phyloP scores from a whole-genome alignment of 2,888 invertebrate species.

The Apodemia zela region DNA sequence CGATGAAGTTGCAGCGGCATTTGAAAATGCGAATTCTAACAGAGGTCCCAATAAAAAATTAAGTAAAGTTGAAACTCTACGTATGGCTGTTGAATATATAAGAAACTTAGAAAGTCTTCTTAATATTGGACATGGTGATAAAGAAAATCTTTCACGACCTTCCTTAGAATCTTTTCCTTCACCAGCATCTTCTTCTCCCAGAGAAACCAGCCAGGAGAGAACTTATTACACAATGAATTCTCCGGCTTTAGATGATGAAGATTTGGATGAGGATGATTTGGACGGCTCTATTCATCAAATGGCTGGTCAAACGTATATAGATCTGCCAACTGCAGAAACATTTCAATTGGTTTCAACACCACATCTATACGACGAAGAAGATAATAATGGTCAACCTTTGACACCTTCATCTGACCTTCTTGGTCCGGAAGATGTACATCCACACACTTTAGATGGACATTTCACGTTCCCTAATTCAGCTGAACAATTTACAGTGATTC shows the following conservation, averaged over 20 bases:
- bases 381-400: constrained; percentile 76
- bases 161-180: constrained; percentile 75
- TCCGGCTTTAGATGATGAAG: constrained; percentile 68
- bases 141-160: constrained; percentile 62
- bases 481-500: constrained; percentile 76
- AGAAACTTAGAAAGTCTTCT: constrained; percentile 88
- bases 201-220: constrained; percentile 77
- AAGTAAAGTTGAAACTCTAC: constrained; percentile 92
- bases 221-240: constrained; percentile 68
- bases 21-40: constrained; percentile 83
- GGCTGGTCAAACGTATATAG: constrained; percentile 79
- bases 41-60: constrained; percentile 87
- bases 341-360: constrained; percentile 83
- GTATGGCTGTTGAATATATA: constrained; percentile 95
- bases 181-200: constrained; percentile 72
- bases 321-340: constrained; percentile 80
- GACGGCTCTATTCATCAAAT: constrained; percentile 65
- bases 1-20: constrained; percentile 87
- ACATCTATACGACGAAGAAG: constrained; percentile 82
- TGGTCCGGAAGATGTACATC: constrained; percentile 72
- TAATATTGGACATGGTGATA: constrained; percentile 82
- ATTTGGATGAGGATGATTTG: constrained; percentile 67
- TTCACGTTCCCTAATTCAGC: constrained; percentile 73
- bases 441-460: constrained; percentile 70
- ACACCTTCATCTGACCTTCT: constrained; percentile 72